phyloP scores from a whole-genome alignment of 2,888 invertebrate genomes.

The Mesorhabditis belari region DNA sequence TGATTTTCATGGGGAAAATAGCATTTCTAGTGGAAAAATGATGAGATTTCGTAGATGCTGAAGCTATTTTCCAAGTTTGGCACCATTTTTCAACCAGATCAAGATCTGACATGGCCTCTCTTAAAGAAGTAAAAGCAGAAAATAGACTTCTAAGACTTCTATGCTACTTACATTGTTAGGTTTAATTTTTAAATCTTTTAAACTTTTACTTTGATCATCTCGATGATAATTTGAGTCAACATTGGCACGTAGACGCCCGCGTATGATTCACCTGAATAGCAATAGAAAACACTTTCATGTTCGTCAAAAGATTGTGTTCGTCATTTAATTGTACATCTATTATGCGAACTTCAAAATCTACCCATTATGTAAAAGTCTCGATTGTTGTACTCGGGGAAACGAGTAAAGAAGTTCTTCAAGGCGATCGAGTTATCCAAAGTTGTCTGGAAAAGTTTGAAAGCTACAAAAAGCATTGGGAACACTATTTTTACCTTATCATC shows the following conservation, averaged over 20 bases:
- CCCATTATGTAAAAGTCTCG: slow-evolving; percentile 53
- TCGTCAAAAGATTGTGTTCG: not conserved
- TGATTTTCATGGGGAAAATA: too few species aligned
- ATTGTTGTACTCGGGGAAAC: slow-evolving; percentile 55
- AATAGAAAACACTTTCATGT: not conserved
- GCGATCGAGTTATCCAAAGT: slow-evolving; percentile 56
- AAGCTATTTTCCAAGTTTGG: too few species aligned
- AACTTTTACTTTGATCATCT: slow-evolving; percentile 22
- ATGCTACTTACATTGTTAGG: too few species aligned
- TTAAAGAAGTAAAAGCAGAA: too few species aligned
- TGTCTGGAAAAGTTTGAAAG: slow-evolving; percentile 40
- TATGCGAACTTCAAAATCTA: not conserved
- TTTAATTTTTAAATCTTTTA: not conserved
- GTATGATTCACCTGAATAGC: slow-evolving; percentile 56
- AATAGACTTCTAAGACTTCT: too few species aligned
- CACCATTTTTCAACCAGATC: too few species aligned
- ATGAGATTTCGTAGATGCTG: too few species aligned
- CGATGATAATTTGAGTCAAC: slow-evolving; percentile 23
- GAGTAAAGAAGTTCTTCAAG: slow-evolving; percentile 55
- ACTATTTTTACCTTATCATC: slow-evolving; percentile 21
- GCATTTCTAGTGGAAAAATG: too few species aligned
- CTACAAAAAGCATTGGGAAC: not conserved
- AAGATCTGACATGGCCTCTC: too few species aligned
- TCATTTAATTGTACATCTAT: not conserved
- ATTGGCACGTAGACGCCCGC: slow-evolving; percentile 57